Evolutionary conservation across 2,888 invertebrate species (phyloP).

Genomic region (Caenorhabditis sp.): DNA sequence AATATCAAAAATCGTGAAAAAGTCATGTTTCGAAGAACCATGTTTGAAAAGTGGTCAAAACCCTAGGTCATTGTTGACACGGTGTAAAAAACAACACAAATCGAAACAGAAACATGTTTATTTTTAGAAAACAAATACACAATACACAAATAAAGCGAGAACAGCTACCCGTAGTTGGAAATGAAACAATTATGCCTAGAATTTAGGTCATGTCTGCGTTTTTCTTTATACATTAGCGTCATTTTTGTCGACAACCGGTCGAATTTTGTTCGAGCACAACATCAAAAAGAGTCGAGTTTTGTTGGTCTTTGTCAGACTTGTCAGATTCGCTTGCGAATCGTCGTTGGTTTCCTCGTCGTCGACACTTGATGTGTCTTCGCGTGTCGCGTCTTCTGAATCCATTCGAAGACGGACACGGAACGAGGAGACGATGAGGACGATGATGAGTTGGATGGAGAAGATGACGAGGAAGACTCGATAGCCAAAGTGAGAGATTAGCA

Average conservation of each 20-base stretch:
- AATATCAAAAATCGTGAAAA: not conserved
- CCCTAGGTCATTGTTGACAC: not conserved
- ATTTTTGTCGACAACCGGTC: not conserved
- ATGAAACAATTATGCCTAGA: not conserved
- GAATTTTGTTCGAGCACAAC: not conserved
- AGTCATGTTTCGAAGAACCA: not conserved
- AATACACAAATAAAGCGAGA: not conserved
- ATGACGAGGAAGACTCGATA: conserved; percentile 42
- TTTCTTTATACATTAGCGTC: not conserved
- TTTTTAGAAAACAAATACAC: not conserved
- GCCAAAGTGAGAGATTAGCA: conserved; percentile 43
- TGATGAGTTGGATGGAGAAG: conserved; percentile 35
- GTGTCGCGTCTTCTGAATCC: not conserved
- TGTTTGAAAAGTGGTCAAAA: not conserved
- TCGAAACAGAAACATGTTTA: not conserved
- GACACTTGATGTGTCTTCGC: not conserved
- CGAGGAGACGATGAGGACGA: conserved; percentile 38
- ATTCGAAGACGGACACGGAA: conserved; percentile 34
- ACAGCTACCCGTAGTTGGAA: not conserved
- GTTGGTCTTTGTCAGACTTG: not conserved
- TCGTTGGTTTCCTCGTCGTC: not conserved
- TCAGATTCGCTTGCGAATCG: not conserved
- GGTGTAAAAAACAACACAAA: not conserved
- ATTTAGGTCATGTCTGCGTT: not conserved
- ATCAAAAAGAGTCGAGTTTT: not conserved